phyloP scores from a whole-genome alignment of 2,888 invertebrate species.

The Leistus spinibarbis region DNA sequence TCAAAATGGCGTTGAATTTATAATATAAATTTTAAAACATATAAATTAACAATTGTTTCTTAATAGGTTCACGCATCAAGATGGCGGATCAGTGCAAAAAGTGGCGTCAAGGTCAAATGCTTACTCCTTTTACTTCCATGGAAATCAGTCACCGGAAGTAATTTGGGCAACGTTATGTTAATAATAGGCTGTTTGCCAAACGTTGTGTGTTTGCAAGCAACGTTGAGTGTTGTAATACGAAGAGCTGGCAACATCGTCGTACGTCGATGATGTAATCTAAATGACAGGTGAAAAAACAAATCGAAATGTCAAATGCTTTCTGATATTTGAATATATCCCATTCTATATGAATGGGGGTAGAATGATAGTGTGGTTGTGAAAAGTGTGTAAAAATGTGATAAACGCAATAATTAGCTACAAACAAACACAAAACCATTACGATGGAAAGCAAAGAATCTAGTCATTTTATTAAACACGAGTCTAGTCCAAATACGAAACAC shows the following conservation, averaged over 20 bases:
- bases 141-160: too few species aligned
- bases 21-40: too few species aligned
- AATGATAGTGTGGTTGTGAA: slow-evolving; percentile 7
- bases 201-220: not conserved
- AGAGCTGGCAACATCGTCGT: too few species aligned
- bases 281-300: slow-evolving; percentile 33
- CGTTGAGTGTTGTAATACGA: not conserved
- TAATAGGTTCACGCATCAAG: too few species aligned
- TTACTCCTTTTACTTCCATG: too few species aligned
- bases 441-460: slow-evolving; percentile 37
- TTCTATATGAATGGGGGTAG: slow-evolving; percentile 27
- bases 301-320: slow-evolving; percentile 31
- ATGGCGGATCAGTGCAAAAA: too few species aligned
- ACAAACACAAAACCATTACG: not conserved
- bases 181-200: not conserved
- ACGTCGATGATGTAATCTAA: slow-evolving; percentile 17
- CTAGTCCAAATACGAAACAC: slow-evolving; percentile 33
- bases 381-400: slow-evolving; percentile 25
- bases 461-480: slow-evolving; percentile 36
- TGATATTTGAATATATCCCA: slow-evolving; percentile 25
- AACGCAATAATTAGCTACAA: not conserved
- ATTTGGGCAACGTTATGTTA: too few species aligned
- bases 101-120: too few species aligned
- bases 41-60: too few species aligned
- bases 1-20: too few species aligned